Evolutionary conservation across 2,888 invertebrate species (phyloP).

Genomic region (Allygus modestus): DNA sequence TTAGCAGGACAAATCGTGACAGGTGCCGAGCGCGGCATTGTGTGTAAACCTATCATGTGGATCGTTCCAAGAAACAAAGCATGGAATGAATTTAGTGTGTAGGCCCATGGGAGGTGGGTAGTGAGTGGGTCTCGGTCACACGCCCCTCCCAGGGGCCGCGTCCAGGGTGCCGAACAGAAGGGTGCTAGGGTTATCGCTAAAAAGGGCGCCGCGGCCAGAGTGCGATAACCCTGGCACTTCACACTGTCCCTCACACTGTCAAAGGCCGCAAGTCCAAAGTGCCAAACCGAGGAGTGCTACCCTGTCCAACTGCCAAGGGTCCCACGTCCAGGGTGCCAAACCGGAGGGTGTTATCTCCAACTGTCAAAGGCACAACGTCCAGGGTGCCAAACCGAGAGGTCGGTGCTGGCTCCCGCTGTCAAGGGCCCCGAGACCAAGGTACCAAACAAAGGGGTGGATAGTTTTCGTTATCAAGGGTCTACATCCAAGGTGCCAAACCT

Average conservation of each 20-base stretch:
- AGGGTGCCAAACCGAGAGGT: too few relatives aligned
- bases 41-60: conserved; percentile 39
- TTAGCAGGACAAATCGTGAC: not conserved
- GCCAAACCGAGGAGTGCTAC: not conserved
- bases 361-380: too few relatives aligned
- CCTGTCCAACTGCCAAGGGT: too few relatives aligned
- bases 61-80: conserved; percentile 50
- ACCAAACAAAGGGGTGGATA: not conserved
- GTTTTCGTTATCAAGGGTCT: too few relatives aligned
- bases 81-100: conserved; percentile 47
- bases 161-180: not conserved
- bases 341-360: not conserved
- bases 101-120: not conserved
- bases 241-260: too few relatives aligned
- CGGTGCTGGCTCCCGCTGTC: too few relatives aligned
- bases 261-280: not conserved
- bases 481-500: too few relatives aligned
- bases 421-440: not conserved
- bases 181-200: not conserved
- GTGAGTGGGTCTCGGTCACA: conserved; percentile 9
- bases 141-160: conserved; percentile 22
- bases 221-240: too few relatives aligned
- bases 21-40: conserved; percentile 42
- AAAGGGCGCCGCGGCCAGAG: not conserved
- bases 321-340: not conserved